These are phyloP conservation scores for Calephelis virginiensis DNA, from an alignment of 1,140 invertebrate genomes.

Conservation along the genomic window DNA sequence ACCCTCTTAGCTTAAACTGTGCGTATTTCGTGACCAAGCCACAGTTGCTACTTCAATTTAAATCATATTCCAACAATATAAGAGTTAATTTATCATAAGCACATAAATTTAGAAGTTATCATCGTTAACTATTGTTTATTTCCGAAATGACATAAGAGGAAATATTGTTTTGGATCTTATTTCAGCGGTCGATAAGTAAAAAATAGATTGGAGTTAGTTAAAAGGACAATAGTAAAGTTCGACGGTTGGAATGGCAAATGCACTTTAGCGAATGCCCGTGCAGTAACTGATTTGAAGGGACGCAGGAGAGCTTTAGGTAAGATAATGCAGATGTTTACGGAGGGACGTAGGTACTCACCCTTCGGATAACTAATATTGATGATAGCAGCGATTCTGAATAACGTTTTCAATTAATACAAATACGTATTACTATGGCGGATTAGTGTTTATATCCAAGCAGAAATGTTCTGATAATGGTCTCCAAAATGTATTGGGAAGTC, in stretches of 20 bases:
- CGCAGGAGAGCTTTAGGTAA: constrained; percentile 47
- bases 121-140: constrained; percentile 43
- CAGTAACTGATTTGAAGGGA: constrained; percentile 59
- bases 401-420: constrained; percentile 73
- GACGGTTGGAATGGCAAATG: constrained; percentile 59
- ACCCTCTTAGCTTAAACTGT: constrained; percentile 73
- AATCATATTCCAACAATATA: constrained; percentile 22
- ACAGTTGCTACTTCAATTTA: constrained; percentile 22
- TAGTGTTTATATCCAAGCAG: constrained; percentile 19
- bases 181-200: constrained; percentile 1
- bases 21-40: constrained; percentile 40
- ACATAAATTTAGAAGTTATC: constrained; percentile 42
- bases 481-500: no score
- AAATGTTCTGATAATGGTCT: no score
- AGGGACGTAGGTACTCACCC: constrained; percentile 44
- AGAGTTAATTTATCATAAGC: constrained; percentile 27
- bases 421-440: constrained; percentile 27
- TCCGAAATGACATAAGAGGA: constrained; percentile 28
- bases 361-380: constrained; percentile 51
- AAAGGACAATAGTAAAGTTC: constrained; percentile 50
- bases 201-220: constrained; percentile 27
- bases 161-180: constrained; percentile 21
- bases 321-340: constrained; percentile 69
- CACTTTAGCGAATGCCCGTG: constrained; percentile 67
- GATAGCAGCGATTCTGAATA: constrained; percentile 61